Conservation (phyloP, 2,797 vertebrate genomes). For the Manis javanica region DNA sequence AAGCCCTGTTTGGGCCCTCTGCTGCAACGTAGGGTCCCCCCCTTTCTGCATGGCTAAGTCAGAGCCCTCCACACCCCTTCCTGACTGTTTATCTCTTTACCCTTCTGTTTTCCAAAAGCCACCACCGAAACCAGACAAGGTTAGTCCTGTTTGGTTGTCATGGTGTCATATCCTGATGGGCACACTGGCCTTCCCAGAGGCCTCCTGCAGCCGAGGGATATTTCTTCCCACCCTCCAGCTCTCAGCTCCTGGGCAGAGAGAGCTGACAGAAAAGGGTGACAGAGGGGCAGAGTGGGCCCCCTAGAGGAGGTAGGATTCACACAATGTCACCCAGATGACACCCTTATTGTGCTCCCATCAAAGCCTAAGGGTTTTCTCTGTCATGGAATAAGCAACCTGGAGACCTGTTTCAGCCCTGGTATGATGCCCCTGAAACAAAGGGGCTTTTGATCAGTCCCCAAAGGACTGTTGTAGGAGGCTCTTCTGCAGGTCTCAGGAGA, state of each 20-base stretch:
- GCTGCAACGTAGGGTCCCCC: not conserved
- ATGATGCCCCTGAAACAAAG: not conserved
- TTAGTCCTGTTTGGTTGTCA: not conserved
- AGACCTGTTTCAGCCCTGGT: not conserved
- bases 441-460: not conserved
- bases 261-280: not conserved
- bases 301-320: not conserved
- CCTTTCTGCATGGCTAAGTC: not conserved
- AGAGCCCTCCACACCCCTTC: not conserved
- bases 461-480: not conserved
- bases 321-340: not conserved
- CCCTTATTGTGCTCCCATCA: no score
- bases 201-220: not conserved
- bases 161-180: not conserved
- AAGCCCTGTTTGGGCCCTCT: not conserved
- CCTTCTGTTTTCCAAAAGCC: not conserved
- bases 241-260: not conserved
- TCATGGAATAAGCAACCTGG: not conserved
- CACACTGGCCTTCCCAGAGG: not conserved
- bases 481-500: not conserved
- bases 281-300: no score
- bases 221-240: not conserved
- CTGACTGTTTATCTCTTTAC: not conserved
- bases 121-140: not conserved
- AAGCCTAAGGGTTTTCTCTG: not conserved